Evolutionary conservation across 2,113 vertebrate species (phyloP), one percentile per base, ranked within the genome.

Genomic region (Telmatochromis bifrenatus): DNA sequence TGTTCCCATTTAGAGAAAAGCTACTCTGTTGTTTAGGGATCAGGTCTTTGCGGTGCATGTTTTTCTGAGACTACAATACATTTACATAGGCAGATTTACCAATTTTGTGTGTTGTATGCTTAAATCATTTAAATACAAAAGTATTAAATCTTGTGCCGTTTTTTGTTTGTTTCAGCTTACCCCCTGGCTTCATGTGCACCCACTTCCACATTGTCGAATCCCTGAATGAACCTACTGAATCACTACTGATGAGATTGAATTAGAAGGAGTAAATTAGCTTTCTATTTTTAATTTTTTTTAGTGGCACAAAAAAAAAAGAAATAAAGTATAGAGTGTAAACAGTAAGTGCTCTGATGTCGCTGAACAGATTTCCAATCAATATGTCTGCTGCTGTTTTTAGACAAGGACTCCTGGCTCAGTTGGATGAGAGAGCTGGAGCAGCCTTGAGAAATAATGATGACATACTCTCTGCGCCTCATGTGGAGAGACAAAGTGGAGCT

Each of bases 361-460:
- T 31, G 65, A 92, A 81, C 88, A 93, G 84, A 83, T 90, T 86
- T 89, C 79, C 62, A 53, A 87, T 90, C 87, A 81, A 90, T 91
- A 89, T 26, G 89, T 86, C 81, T 93, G 94, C 89, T 92, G 89
- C 87, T 89, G 85, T 86, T 92, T 91, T 90, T 86, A 88, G 87
- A 86, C 79, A 10, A 79, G 73, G 70, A 73, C 87, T 81, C 68
- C 77, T 51, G 81, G 88, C 84, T 90, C 70, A 15, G 79, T 62
- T 82, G 83, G 83, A 89, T 58, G 54, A 82, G 87, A 81, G 75
- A 88, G 84, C 84, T 8, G 79, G 31, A 68, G 88, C 68, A 65
- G 83, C 53, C 65, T 47, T 83, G 84, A 84, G 86, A 89, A 90
- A 75, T 23, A 53, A 81, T 21, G 17, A 84, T 65, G 86, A 88